Evolutionary conservation across 1,140 invertebrate species (phyloP).

Genomic region (Eriocheir sinensis): DNA sequence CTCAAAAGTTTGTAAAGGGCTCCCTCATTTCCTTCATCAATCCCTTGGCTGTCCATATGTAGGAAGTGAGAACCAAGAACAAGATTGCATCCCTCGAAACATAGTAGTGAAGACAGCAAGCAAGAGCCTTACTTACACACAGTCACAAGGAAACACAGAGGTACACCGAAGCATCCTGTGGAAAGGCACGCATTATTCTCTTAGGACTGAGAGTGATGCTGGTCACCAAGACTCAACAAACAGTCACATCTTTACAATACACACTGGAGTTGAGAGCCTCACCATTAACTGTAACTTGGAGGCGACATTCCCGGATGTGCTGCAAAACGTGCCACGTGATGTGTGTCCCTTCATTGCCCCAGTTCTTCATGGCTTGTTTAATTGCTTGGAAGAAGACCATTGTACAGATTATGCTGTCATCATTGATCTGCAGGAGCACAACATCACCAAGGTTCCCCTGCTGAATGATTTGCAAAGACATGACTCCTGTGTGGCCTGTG

Average conservation of each 20-base stretch:
- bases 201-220: background rate
- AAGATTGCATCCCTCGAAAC: constrained; percentile 29
- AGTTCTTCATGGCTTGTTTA: constrained; percentile 42
- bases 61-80: background rate
- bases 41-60: constrained; percentile 3
- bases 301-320: constrained; percentile 32
- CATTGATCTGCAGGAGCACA: background rate
- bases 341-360: constrained; percentile 61
- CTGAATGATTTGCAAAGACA: background rate
- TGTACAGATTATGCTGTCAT: constrained; percentile 56
- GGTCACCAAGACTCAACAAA: background rate
- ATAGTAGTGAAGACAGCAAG: constrained; percentile 30
- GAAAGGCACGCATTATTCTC: constrained; percentile 53
- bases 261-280: background rate
- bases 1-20: constrained; percentile 4
- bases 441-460: constrained; percentile 61
- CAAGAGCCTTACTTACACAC: constrained; percentile 37
- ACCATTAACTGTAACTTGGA: constrained; percentile 60
- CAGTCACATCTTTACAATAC: background rate
- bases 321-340: constrained; percentile 27
- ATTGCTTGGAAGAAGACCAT: background rate
- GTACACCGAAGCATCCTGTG: background rate
- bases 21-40: constrained; percentile 50
- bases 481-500: background rate
- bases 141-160: background rate